Evolutionary conservation across 2,888 invertebrate genomes (phyloP), one percentile per base, ranked within the genome.

Genomic region (Temnothorax unifasciatus): DNA sequence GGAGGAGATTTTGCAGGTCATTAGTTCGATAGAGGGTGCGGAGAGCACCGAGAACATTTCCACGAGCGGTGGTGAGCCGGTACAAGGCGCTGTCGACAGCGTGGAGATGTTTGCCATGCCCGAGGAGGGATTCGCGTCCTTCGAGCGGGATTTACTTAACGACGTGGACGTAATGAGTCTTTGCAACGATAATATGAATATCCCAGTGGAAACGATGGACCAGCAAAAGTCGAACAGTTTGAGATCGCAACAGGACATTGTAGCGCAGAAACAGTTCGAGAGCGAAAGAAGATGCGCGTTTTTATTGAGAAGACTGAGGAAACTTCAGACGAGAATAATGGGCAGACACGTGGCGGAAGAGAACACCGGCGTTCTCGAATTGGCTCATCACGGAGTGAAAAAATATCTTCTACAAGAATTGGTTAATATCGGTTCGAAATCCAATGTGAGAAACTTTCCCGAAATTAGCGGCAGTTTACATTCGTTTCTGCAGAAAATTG

Each of bases 281-380:
- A 95, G 97, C 77, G 97, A 97, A 92, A 95, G 97, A 57, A 96
- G 97, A 87, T 96, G 97, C 90, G 97, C 97, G 71, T 97, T 97
- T 93, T 95, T 98, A 76, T 93, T 97, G 90, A 95, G 98, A 88
- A 96, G 98, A 87, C 95, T 98, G 84, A 95, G 97, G 18, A 97
- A 98, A 93, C 95, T 98, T 38, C 98, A 98, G 94, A 96, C 97
- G 0, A 96, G 97, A 76, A 95, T 97, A 52, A 96, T 98, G 93
- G 97, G 98, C 6, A 97, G 97, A 86, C 98, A 98, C 94, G 96
- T 97, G 41, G 97, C 97, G 75, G 97, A 97, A 89, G 98, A 99
- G 94, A 96, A 97, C 15, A 96, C 96, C 34, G 97, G 97, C 6
- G 96, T 98, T 79, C 96, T 97, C 88, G 97, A 97, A 87, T 96